Evolutionary conservation across 1,140 invertebrate species (phyloP).

Genomic region (Atta cephalotes): DNA sequence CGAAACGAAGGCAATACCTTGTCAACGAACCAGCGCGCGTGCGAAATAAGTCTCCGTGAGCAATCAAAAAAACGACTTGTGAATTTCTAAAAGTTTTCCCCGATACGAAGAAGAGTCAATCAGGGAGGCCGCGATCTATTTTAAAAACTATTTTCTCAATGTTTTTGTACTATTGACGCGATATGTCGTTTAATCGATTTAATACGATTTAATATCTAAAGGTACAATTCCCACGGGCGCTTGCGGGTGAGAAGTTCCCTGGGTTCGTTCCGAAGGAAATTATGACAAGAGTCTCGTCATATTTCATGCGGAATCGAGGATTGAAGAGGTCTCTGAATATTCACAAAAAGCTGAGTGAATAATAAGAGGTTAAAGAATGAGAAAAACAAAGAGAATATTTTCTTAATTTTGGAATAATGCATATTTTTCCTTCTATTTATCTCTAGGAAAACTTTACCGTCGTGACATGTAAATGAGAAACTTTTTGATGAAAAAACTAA

Average conservation of each 20-base stretch:
- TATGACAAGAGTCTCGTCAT: conserved; percentile 6
- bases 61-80: conserved; percentile 29
- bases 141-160: conserved; percentile 71
- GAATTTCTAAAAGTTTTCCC: conserved; percentile 58
- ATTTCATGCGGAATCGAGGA: background rate
- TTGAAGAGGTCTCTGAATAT: background rate
- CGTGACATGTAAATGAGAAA: background rate
- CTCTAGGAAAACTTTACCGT: background rate
- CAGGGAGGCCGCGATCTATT: conserved; percentile 49
- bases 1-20: background rate
- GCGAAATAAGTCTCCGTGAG: conserved; percentile 51
- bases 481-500: conserved; percentile 7
- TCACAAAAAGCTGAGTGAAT: background rate
- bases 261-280: conserved; percentile 35
- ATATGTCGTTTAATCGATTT: conserved; percentile 51
- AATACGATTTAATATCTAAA: conserved; percentile 21
- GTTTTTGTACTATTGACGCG: conserved; percentile 69
- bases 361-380: background rate
- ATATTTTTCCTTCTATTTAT: conserved; percentile 8
- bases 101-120: background rate
- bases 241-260: conserved; percentile 26
- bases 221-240: conserved; percentile 31
- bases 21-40: conserved; percentile 13
- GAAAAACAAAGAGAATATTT: conserved; percentile 23
- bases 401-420: conserved; percentile 27